Evolutionary conservation across 2,888 invertebrate genomes (phyloP).

Genomic region (Cremastinae sp.): DNA sequence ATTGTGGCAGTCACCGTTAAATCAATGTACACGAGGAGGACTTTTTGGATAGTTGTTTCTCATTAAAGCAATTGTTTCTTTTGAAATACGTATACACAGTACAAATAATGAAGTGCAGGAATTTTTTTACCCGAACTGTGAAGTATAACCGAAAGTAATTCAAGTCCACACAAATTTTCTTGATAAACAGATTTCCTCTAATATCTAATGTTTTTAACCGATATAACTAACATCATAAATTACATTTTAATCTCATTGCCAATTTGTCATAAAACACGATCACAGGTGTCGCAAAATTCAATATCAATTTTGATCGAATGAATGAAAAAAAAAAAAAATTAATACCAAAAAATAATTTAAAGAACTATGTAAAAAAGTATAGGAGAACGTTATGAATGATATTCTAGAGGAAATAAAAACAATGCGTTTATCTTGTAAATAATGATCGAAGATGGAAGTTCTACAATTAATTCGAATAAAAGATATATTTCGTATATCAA

Average conservation of each 20-base stretch:
- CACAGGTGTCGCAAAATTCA: slow-evolving; percentile 1
- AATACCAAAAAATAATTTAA: neutral
- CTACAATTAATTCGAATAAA: slow-evolving; percentile 10
- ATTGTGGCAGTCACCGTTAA: slow-evolving; percentile 44
- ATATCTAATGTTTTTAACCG: neutral
- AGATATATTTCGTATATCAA: slow-evolving; percentile 10
- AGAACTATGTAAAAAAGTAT: too few relatives aligned
- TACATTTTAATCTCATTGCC: slow-evolving; percentile 64
- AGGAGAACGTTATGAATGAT: too few relatives aligned
- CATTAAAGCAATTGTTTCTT: too few relatives aligned
- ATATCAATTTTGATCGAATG: neutral
- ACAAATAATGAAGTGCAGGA: neutral
- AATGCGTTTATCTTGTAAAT: neutral
- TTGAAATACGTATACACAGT: too few relatives aligned
- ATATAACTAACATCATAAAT: slow-evolving; percentile 49
- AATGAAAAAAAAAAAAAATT: neutral
- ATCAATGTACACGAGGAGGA: slow-evolving; percentile 65
- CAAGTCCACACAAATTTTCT: neutral
- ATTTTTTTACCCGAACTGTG: neutral
- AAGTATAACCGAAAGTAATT: neutral
- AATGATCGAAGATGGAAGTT: neutral
- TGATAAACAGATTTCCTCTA: neutral
- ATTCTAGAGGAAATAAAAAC: neutral
- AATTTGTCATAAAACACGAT: slow-evolving; percentile 64
- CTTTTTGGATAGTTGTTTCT: slow-evolving; percentile 72